Conservation (phyloP, 2,113 vertebrate species). For the Cyanoliseus patagonus region DNA sequence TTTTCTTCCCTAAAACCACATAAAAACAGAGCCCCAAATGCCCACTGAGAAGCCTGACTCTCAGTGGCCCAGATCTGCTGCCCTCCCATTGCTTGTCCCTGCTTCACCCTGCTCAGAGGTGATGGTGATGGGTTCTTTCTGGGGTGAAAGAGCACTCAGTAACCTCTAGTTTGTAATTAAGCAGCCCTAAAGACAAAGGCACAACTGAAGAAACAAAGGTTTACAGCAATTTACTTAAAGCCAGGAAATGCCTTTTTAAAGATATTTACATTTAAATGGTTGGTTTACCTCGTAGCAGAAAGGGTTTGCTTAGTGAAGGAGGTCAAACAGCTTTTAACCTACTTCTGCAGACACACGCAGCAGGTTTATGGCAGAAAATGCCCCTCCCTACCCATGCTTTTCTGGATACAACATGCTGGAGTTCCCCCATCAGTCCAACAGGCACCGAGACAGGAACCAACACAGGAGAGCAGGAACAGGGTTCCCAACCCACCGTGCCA, state of each 20-base stretch:
- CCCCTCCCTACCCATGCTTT: neutral
- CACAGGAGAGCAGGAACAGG: rapidly evolving
- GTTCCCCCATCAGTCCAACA: neutral
- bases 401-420: neutral
- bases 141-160: neutral
- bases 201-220: neutral
- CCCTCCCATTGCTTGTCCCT: neutral
- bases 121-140: neutral
- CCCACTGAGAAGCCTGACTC: neutral
- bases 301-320: neutral
- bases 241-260: neutral
- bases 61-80: neutral
- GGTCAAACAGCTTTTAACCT: neutral
- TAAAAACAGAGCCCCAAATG: neutral
- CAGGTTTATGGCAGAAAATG: neutral
- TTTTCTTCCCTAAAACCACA: neutral
- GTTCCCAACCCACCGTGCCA: rapidly evolving
- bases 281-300: neutral
- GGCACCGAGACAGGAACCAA: rapidly evolving
- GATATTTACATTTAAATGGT: neutral
- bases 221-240: neutral
- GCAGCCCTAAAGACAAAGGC: neutral
- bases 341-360: neutral
- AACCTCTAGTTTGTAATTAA: neutral
- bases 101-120: neutral